Base-by-base conservation (phyloP, 2,888 invertebrate species). In the Chalcis sispes region DNA sequence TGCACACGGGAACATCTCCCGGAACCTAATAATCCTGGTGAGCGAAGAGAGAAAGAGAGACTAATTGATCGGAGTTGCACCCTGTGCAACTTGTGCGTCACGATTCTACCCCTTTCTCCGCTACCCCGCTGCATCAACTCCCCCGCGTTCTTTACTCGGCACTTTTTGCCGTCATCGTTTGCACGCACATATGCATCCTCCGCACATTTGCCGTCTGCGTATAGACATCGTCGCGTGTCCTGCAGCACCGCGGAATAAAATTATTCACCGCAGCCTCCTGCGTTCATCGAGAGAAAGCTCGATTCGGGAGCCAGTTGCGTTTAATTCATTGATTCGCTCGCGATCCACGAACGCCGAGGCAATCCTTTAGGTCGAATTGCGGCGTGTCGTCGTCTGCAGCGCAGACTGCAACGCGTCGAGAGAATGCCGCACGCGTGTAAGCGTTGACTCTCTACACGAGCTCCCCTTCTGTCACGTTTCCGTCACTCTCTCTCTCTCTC, bases 241-340 rank as follows among this genome's bases (percentile, higher is more conserved):
- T n/a, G n/a, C n/a, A n/a, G n/a, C n/a, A n/a, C n/a, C n/a, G n/a
- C n/a, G n/a, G n/a, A n/a, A n/a, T n/a, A n/a, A n/a, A 4, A 36
- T 36, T 36, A 7, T 36, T 36, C 5, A 36, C 4, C 36, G 36
- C 42, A 13, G 15, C 13, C 13, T 29, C 59, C 79, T 75, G 77
- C 65, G 52, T 73, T 70, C 77, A 42, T 8, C 8, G 32, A 32
- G 3, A n/a, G n/a, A n/a, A n/a, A n/a, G n/a, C n/a, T n/a, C n/a
- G n/a, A 32, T 32, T 71, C 61, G 42, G 75, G 72, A 78, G 81
- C 82, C 83, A 83, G 83, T 83, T 83, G 84, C 81, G 82, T 83
- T 84, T 83, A 79, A 83, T 84, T 83, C 52, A 32, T 27, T 18
- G 65, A 36, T 20, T 75, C 67, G 52, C 64, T 65, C 72, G 76